These are phyloP conservation scores for Microplitis manilae DNA, from an alignment of 2,888 invertebrate species.

Conservation along the genomic window DNA sequence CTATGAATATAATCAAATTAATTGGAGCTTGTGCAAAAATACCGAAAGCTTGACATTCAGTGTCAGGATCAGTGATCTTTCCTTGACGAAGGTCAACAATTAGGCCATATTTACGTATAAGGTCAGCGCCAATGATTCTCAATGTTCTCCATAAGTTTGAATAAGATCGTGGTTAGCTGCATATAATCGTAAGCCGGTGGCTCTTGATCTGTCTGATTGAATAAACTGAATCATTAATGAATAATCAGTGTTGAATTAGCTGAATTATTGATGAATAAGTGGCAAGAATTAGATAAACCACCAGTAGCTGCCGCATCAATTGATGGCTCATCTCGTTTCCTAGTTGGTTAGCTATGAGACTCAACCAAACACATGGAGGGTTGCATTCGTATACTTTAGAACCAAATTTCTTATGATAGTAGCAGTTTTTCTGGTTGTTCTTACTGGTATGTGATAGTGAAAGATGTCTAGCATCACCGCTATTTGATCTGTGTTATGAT, in stretches of 20 bases:
- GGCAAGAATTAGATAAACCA: no score
- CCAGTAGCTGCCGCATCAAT: neutral
- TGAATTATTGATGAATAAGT: no score
- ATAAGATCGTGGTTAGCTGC: neutral
- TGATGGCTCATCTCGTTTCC: slow-evolving; percentile 30
- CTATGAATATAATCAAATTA: neutral
- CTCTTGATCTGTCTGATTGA: neutral
- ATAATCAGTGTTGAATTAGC: neutral
- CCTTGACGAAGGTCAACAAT: neutral
- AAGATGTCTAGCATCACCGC: no score
- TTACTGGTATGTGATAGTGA: no score
- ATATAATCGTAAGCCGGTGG: neutral
- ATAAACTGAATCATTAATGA: neutral
- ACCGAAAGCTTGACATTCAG: neutral
- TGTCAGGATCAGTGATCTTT: neutral
- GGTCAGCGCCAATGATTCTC: slow-evolving; percentile 4
- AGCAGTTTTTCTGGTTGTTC: no score
- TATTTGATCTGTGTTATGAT: no score
- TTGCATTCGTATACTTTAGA: no score
- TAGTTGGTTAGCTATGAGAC: neutral
- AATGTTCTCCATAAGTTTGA: neutral
- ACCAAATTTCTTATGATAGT: no score
- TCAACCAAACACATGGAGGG: no score
- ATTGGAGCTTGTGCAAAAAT: neutral
- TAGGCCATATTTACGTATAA: neutral